phyloP scores from a whole-genome alignment of 2,888 invertebrate genomes.

The Endomychus coccineus region DNA sequence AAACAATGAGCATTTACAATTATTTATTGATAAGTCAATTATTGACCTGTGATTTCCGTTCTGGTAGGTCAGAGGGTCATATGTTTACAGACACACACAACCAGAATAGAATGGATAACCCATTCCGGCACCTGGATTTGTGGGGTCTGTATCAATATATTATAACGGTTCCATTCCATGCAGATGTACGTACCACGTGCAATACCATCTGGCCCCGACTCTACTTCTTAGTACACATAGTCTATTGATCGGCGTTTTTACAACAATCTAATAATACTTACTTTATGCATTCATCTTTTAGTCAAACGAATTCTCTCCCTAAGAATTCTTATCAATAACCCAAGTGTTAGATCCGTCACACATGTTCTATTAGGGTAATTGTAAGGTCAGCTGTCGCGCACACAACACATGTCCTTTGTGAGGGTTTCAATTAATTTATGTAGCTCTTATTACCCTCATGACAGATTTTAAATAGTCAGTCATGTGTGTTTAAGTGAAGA shows the following conservation, averaged over 20 bases:
- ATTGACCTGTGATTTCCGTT: slow-evolving; percentile 18
- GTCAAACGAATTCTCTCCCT: slow-evolving; percentile 11
- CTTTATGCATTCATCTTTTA: slow-evolving; percentile 19
- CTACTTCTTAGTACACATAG: slow-evolving; percentile 20
- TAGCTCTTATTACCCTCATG: slow-evolving; percentile 27
- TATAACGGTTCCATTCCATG: slow-evolving; percentile 35
- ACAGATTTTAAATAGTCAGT: slow-evolving; percentile 21
- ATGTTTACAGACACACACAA: too few species aligned
- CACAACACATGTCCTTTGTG: slow-evolving; percentile 24
- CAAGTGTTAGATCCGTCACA: slow-evolving; percentile 18
- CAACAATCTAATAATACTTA: slow-evolving; percentile 20
- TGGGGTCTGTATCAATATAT: slow-evolving; percentile 11
- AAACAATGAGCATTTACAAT: slow-evolving; percentile 20
- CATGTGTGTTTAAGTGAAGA: too few species aligned
- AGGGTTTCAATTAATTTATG: slow-evolving; percentile 30
- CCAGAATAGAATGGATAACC: slow-evolving; percentile 8
- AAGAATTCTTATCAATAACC: slow-evolving; percentile 22
- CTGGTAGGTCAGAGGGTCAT: slow-evolving; percentile 8
- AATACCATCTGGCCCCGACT: slow-evolving; percentile 30
- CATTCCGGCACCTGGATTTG: slow-evolving; percentile 32
- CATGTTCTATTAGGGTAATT: slow-evolving; percentile 28
- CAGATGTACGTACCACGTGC: slow-evolving; percentile 33
- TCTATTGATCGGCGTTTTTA: slow-evolving; percentile 25
- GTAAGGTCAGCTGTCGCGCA: slow-evolving; percentile 27
- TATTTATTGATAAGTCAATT: slow-evolving; percentile 14